A percentile compares a stretch with the other conserved stretches of the same genome.
Conservation (phyloP, 92 coral and sea anemone genomes). For the Porites divaricata region DNA sequence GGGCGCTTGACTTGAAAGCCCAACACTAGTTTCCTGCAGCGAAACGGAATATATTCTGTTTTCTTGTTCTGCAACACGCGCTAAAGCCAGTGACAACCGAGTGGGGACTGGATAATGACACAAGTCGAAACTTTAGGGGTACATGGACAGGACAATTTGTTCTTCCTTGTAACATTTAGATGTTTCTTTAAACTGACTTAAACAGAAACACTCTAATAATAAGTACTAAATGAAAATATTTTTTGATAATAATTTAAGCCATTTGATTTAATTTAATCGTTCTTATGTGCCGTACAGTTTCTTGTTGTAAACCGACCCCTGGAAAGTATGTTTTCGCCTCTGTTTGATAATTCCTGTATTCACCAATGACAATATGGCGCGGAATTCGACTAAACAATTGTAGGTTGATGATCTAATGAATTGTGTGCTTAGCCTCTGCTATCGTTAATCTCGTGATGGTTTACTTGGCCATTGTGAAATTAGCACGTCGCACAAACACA, state of each 20-base stretch:
- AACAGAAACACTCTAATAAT: neutral
- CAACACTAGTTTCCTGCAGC: slow-evolving; percentile 46
- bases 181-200: neutral
- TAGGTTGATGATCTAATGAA: slow-evolving; percentile 16
- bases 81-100: slow-evolving; percentile 46
- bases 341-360: neutral
- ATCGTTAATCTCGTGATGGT: slow-evolving; percentile 1
- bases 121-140: neutral
- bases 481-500: neutral
- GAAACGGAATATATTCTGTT: slow-evolving; percentile 32
- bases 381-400: slow-evolving; percentile 30
- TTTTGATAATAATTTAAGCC: too few relatives aligned
- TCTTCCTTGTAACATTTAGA: neutral
- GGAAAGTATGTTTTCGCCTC: neutral
- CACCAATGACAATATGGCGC: slow-evolving; percentile 41
- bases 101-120: slow-evolving; percentile 25
- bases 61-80: slow-evolving; percentile 39
- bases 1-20: slow-evolving; percentile 1
- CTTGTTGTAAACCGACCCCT: neutral
- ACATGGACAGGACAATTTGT: neutral
- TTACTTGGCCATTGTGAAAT: slow-evolving; percentile 19
- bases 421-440: slow-evolving; percentile 6
- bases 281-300: neutral
- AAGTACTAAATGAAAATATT: too few relatives aligned
- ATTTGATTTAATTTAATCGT: neutral